Percentiles rank a stretch among this genome's conserved stretches.
Evolutionary conservation across 2,888 invertebrate species (phyloP).

Genomic region (Odontomyia ornata): DNA sequence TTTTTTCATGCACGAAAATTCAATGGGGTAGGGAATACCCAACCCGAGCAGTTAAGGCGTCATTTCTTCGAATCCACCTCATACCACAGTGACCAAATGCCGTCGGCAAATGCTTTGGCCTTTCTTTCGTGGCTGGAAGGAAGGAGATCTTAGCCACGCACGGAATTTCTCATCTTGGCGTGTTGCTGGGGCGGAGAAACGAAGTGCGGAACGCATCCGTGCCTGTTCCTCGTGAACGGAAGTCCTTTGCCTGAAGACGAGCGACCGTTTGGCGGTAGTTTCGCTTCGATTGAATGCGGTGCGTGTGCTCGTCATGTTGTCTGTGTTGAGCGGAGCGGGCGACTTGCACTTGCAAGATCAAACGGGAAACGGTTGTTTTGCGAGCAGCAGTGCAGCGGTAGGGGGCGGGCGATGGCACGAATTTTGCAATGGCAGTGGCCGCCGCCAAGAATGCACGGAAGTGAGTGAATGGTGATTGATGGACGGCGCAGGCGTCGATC

Average conservation of each 20-base stretch:
- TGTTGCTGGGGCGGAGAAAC: background rate
- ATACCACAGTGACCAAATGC: slow-evolving; percentile 26
- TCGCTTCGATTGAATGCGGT: slow-evolving; percentile 35
- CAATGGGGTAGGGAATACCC: slow-evolving; percentile 26
- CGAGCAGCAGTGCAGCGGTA: slow-evolving; percentile 27
- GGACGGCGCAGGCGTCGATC: slow-evolving; percentile 48
- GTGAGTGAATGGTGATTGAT: slow-evolving; percentile 40
- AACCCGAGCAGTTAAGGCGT: slow-evolving; percentile 44
- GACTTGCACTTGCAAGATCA: background rate
- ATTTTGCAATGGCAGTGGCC: slow-evolving; percentile 43
- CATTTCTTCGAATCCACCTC: slow-evolving; percentile 42
- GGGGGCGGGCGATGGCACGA: slow-evolving; percentile 17
- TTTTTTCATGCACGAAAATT: slow-evolving; percentile 38
- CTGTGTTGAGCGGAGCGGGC: background rate
- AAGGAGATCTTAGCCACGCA: too few relatives aligned
- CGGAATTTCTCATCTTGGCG: background rate
- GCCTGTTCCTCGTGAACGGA: slow-evolving; percentile 17
- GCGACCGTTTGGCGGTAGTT: slow-evolving; percentile 40
- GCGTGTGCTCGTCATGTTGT: slow-evolving; percentile 36
- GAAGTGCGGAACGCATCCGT: slow-evolving; percentile 14
- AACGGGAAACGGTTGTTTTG: slow-evolving; percentile 6
- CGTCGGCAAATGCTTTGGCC: slow-evolving; percentile 6
- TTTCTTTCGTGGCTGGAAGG: background rate
- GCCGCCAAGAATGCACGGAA: slow-evolving; percentile 31
- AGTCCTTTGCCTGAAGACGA: slow-evolving; percentile 33